These are phyloP conservation scores for Apodemia mormo DNA, from an alignment of 2,888 invertebrate genomes.

Conservation along the genomic window DNA sequence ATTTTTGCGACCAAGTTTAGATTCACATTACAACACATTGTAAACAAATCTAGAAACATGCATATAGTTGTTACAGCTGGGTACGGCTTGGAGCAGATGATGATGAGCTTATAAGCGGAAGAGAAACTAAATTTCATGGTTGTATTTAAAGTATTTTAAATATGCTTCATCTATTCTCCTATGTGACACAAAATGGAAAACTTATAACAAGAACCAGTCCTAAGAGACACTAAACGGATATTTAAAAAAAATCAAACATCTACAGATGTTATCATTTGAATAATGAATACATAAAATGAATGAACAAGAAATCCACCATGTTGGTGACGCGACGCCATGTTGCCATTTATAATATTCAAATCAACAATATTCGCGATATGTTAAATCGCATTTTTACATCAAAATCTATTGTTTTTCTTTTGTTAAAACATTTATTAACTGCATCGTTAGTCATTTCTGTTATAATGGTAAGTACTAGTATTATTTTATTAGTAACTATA, in stretches of 20 bases:
- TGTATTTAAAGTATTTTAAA: neutral
- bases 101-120: neutral
- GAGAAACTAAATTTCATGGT: neutral
- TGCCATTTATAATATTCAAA: conserved; percentile 1
- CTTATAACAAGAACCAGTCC: conserved; percentile 4
- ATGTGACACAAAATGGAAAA: neutral
- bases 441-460: neutral
- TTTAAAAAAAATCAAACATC: conserved; percentile 6
- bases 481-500: too few species aligned
- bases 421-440: neutral
- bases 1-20: too few species aligned
- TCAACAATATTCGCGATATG: conserved; percentile 2
- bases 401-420: neutral
- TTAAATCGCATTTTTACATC: neutral
- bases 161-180: neutral
- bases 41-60: too few species aligned
- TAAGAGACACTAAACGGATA: conserved; percentile 14
- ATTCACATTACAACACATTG: too few species aligned
- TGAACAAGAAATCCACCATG: conserved; percentile 11
- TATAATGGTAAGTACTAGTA: too few species aligned
- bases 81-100: too few species aligned
- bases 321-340: neutral
- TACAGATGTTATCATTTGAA: conserved; percentile 15
- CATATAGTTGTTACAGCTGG: too few species aligned
- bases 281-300: conserved; percentile 15